These are phyloP conservation scores for Epicauta chinensis DNA, from an alignment of 1,140 invertebrate species.

Conservation along the genomic window DNA sequence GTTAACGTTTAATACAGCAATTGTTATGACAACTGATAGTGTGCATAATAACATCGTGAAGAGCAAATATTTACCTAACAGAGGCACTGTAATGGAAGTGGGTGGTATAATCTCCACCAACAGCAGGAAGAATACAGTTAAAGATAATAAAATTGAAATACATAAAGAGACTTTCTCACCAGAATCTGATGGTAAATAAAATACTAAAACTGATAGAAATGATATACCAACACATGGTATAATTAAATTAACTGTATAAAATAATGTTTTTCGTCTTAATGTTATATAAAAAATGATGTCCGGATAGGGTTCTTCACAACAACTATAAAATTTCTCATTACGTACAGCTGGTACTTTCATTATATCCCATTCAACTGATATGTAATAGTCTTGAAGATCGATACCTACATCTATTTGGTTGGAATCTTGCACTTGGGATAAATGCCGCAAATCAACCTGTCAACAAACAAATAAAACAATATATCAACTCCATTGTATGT, in stretches of 20 bases:
- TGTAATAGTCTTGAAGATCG: slow-evolving; percentile 90
- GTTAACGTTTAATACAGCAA: slow-evolving; percentile 97
- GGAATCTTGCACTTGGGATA: slow-evolving; percentile 72
- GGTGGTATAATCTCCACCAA: slow-evolving; percentile 98
- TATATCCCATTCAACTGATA: slow-evolving; percentile 97
- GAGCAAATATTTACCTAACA: slow-evolving; percentile 96
- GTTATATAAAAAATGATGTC: slow-evolving; percentile 99
- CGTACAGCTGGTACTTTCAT: slow-evolving; percentile 80
- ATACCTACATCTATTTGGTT: slow-evolving; percentile 82
- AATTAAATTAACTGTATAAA: slow-evolving; percentile 96
- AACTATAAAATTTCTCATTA: slow-evolving; percentile 86
- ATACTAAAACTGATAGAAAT: slow-evolving; percentile 95
- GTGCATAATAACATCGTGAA: slow-evolving; percentile 99
- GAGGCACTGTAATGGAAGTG: slow-evolving; percentile 95
- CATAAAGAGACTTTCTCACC: slow-evolving; percentile 97
- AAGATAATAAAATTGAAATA: slow-evolving; percentile 95
- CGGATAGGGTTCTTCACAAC: slow-evolving; percentile 86
- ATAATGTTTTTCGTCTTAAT: slow-evolving; percentile 90
- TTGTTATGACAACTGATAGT: slow-evolving; percentile 94
- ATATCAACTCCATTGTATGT: too few relatives aligned
- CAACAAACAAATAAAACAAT: slow-evolving; percentile 19
- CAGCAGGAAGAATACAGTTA: slow-evolving; percentile 98
- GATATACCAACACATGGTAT: slow-evolving; percentile 95
- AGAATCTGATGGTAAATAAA: slow-evolving; percentile 97
- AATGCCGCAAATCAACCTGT: slow-evolving; percentile 82